Evolutionary conservation across 2,888 invertebrate species (phyloP), one percentile per base, ranked within the genome.

Genomic region (Shargacucullia verbasci): DNA sequence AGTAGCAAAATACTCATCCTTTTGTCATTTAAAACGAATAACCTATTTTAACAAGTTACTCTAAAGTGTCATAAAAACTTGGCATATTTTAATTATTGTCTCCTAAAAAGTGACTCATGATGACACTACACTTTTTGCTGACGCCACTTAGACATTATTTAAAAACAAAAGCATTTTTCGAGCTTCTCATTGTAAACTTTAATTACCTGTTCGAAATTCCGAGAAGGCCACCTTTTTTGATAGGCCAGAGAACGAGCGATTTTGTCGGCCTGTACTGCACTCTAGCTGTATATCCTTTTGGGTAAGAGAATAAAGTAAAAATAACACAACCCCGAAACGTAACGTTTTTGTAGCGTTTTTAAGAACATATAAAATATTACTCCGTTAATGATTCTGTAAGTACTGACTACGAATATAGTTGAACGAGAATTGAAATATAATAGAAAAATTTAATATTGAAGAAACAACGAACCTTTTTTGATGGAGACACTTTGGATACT

Each of bases 121-220:
- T 34, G n/a, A 38, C 15, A 31, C 13, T 12, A 50, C 20, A 60
- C 69, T 59, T 54, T 71, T 65, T 65, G 65, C 65, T 46, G 37
- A 38, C 49, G 53, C 57, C 56, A 59, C 67, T 73, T 60, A 60
- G 33, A 50, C 44, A 60, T 37, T 35, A 57, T 59, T 59, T 46
- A 57, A 76, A 79, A 74, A 80, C 76, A 80, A 82, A 72, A 78
- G 65, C 58, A 68, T 55, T 75, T 73, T 77, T 67, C 59, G 55
- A 73, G 52, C 63, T 69, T 69, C 73, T 77, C 74, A 75, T 77
- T 79, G 78, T 78, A 59, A 73, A 69, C 69, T 72, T 76, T 82
- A 83, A 83, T 81, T 84, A 80, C 75, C 74, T 74, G 70, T 67
- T 66, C 67, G 33, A 57, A 68, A 73, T 83, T 82, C 82, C 67